These are phyloP conservation scores for Tyrannus savana DNA, from an alignment of 2,113 vertebrate species.

Conservation along the genomic window DNA sequence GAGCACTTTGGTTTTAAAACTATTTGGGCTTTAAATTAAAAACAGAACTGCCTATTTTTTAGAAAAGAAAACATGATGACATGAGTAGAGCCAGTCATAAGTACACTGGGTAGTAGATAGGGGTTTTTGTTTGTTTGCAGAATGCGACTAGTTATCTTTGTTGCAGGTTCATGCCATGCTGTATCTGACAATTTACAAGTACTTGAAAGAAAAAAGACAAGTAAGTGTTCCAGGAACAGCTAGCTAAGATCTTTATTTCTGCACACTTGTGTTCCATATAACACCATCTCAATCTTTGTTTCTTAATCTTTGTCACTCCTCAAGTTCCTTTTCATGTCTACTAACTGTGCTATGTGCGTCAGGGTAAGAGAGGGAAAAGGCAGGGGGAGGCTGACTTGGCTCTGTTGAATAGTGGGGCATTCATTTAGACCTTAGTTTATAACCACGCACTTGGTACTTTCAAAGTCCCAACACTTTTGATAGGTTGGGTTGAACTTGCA, in stretches of 20 bases:
- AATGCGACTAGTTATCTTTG: neutral
- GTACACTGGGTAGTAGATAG: neutral
- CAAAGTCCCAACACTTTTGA: neutral
- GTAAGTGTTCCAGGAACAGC: neutral
- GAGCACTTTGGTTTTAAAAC: neutral
- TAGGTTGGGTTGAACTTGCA: neutral
- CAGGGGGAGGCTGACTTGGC: neutral
- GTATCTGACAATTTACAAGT: neutral
- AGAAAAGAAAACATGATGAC: neutral
- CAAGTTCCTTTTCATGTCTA: neutral
- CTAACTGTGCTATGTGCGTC: neutral
- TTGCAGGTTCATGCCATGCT: neutral
- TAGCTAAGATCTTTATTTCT: neutral
- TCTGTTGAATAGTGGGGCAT: neutral
- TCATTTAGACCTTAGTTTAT: neutral
- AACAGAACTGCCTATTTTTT: neutral
- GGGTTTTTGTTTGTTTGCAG: neutral
- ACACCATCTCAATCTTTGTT: neutral
- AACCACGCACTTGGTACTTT: neutral
- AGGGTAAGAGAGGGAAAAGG: accelerated
- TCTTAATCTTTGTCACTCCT: neutral
- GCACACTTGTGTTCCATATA: neutral
- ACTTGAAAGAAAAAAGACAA: neutral
- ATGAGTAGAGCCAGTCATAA: neutral
- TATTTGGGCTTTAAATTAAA: neutral